These are phyloP conservation scores for Drosophila kuntzei DNA, from an alignment of 2,888 invertebrate genomes.

Conservation along the genomic window DNA sequence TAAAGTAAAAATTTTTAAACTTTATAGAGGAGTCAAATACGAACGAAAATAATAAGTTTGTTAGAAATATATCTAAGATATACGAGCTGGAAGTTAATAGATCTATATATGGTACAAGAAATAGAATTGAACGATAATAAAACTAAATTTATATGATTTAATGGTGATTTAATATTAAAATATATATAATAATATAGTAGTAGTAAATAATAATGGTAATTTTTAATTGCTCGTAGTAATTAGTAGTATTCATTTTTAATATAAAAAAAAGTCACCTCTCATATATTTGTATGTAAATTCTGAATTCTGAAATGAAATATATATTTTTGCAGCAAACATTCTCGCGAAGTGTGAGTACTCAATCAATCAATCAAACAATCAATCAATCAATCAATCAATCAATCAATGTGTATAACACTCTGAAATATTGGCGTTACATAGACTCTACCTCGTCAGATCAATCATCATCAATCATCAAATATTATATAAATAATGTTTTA, in stretches of 20 bases:
- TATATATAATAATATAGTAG: background rate
- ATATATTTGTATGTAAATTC: conserved; percentile 8
- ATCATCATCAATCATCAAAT: conserved; percentile 23
- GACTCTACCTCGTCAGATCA: background rate
- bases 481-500: conserved; percentile 2
- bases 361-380: too few relatives aligned
- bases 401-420: too few relatives aligned
- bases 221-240: too few relatives aligned
- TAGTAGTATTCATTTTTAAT: background rate
- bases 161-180: background rate
- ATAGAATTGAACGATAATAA: background rate
- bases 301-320: conserved; percentile 51
- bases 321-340: conserved; percentile 79
- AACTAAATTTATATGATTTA: background rate
- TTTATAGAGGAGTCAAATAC: too few relatives aligned
- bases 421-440: conserved; percentile 36
- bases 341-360: conserved; percentile 73
- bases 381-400: too few relatives aligned
- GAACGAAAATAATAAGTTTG: too few relatives aligned
- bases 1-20: too few relatives aligned
- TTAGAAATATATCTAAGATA: too few relatives aligned
- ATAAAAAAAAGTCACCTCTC: conserved; percentile 5
- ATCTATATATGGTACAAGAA: background rate
- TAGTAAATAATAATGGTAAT: background rate
- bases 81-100: too few relatives aligned